phyloP scores from a whole-genome alignment of 2,113 vertebrate species.

The Clupea harengus region DNA sequence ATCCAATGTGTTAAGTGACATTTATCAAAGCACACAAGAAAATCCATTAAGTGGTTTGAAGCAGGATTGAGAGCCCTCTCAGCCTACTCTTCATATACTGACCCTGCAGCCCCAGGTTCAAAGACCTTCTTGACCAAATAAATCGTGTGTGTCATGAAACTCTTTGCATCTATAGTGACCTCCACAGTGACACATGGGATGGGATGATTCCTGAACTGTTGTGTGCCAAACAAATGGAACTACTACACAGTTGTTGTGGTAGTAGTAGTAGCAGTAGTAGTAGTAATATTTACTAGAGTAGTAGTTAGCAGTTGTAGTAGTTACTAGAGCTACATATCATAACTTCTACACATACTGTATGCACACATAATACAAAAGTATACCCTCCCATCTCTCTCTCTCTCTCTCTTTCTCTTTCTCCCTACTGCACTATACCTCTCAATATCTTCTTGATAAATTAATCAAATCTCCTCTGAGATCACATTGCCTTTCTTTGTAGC shows the following conservation, averaged over 20 bases:
- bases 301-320: no score
- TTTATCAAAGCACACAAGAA: no score
- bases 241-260: no score
- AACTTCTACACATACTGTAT: no score
- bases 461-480: conserved; percentile 43
- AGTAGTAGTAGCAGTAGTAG: no score
- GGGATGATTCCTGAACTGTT: not conserved
- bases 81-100: no score
- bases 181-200: not conserved
- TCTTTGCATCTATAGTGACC: conserved; percentile 18
- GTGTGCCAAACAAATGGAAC: not conserved
- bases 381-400: not conserved
- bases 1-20: no score
- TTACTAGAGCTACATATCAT: not conserved
- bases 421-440: conserved; percentile 15
- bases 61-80: no score
- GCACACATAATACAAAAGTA: not conserved
- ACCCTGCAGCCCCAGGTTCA: no score
- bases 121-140: conserved; percentile 20
- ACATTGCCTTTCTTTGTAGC: conserved; percentile 30
- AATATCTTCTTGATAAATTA: conserved; percentile 41
- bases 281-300: no score
- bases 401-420: not conserved
- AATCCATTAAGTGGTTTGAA: no score
- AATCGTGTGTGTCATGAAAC: not conserved